Evolutionary conservation across 2,888 invertebrate genomes (phyloP), one percentile per base, ranked within the genome.

Genomic region (Gymnosoma rotundatum): DNA sequence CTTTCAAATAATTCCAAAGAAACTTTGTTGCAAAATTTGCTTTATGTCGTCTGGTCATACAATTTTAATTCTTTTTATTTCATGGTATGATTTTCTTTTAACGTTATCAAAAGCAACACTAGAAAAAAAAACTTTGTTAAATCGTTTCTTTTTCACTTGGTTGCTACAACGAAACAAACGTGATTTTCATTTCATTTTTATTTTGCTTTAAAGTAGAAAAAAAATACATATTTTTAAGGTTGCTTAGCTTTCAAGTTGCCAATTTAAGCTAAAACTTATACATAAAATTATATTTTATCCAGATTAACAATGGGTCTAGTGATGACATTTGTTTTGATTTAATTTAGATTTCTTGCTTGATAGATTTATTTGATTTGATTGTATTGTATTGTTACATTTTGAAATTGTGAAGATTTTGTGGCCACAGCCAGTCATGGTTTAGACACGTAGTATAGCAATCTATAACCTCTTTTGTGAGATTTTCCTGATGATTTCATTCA

Each of bases 401-500:
- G 61, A 50, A 78, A 78, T 69, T 69, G 69, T 58, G 14, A 25
- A 45, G 32, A 54, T 32, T 20, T 45, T 75, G 58, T 61, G 52
- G 52, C 52, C 58, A 48, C 16, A 18, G 7, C 36, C 70, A 64
- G n/a, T 14, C 56, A 45, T 74, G 42, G 25, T 42, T 36, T 48
- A 21, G 32, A 18, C 60, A 50, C 20, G 32, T 60, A 14, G 32
- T 60, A 14, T 42, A 66, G 32, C 42, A 73, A 61, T 61, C 21
- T 61, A 9, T 52, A 61, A 79, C 52, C 67, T 48, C 8, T 50
- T 58, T 80, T 67, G 45, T 32, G 50, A 80, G 67, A 83, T 84
- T 84, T 84, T 84, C 66, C 81, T 74, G 64, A 81, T 87, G 84
- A 86, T 72, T 87, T 83, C 81, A 82, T 84, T 87, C 84, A 83